A percentile compares a stretch with the other conserved stretches of the same genome.
Evolutionary conservation across 2,113 vertebrate genomes (phyloP).

Genomic region (Tringa solitaria): DNA sequence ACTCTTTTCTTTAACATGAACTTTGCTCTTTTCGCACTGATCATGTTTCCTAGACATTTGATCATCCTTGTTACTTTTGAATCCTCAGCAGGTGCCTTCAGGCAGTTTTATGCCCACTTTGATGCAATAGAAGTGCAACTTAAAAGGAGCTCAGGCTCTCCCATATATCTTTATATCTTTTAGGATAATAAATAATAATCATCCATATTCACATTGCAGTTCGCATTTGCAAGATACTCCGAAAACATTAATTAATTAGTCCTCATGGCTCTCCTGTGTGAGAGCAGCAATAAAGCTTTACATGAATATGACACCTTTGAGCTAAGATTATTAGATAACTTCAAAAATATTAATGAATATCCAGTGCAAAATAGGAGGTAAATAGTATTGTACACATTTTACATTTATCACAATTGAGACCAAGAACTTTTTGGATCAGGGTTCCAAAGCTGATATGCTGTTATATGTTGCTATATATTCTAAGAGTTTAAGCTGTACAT

Average conservation of each 20-base stretch:
- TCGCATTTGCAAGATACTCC: slow-evolving; percentile 22
- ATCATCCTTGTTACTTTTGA: slow-evolving; percentile 53
- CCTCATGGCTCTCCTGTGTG: slow-evolving; percentile 15
- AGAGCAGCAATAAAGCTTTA: slow-evolving; percentile 36
- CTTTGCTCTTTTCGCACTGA: slow-evolving; percentile 17
- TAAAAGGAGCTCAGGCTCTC: slow-evolving; percentile 27
- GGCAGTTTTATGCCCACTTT: slow-evolving; percentile 48
- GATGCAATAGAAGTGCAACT: slow-evolving; percentile 32
- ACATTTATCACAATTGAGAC: background rate
- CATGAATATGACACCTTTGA: slow-evolving; percentile 11
- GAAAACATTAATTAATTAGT: slow-evolving; percentile 59
- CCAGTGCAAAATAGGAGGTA: background rate
- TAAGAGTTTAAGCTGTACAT: accelerated
- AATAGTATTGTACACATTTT: background rate
- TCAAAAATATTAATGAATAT: slow-evolving; percentile 15
- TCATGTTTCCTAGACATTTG: slow-evolving; percentile 35
- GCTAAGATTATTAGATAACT: background rate
- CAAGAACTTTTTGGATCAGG: background rate
- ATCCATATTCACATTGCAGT: slow-evolving; percentile 25
- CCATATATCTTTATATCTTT: slow-evolving; percentile 57
- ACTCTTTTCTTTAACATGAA: slow-evolving; percentile 12
- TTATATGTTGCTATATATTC: background rate
- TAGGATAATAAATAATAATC: slow-evolving; percentile 62
- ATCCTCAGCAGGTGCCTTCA: slow-evolving; percentile 39
- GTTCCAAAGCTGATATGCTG: background rate